Base-by-base conservation (phyloP, 2,888 invertebrate genomes). In the Phyllotreta cruciferae region DNA sequence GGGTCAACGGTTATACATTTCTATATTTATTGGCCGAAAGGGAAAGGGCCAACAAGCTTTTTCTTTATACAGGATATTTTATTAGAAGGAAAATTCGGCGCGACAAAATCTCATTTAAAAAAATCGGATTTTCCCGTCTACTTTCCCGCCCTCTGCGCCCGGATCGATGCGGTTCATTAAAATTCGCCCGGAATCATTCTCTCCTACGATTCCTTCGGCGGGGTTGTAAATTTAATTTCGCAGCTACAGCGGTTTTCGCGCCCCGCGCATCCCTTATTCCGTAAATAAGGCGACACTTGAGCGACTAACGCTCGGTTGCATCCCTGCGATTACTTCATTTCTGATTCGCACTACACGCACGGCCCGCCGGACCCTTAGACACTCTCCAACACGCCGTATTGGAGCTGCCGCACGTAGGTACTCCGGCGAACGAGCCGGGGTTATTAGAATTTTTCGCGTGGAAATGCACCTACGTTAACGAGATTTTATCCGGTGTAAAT, bases 281-380 rank as follows among this genome's bases (percentile, higher is more conserved):
- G 70, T 71, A 71, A 72, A 73, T 71, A 73, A 70, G 68, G 67
- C 70, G 73, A 70, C 70, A 69, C 68, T 72, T 64, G 62, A 63
- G 36, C 53, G 14, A 11, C 35, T 39, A 62, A 66, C 60, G 68
- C 67, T 69, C 63, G 65, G 56, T 47, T 69, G 64, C 65, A 66
- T 63, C 60, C 56, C 66, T 62, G 52, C 60, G 67, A 69, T 67
- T 67, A 67, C 66, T 64, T 58, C 62, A 56, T 60, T 60, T 60
- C 53, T 52, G 24, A 64, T 60, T 60, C 60, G 13, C 37, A 42
- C 37, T 52, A 52, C 52, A 14, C 38, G 38, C 37, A 52, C 52
- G 36, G 38, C 52, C 38, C 13, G 38, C 13, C 9, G 37, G 52
- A 52, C 52, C 13, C 52, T 37, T 10, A 52, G 37, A 37, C 52